A percentile compares a stretch with the other conserved stretches of the same genome.
These are phyloP conservation scores for Habroteleia sp. DNA, from an alignment of 2,888 invertebrate species.

Conservation along the genomic window DNA sequence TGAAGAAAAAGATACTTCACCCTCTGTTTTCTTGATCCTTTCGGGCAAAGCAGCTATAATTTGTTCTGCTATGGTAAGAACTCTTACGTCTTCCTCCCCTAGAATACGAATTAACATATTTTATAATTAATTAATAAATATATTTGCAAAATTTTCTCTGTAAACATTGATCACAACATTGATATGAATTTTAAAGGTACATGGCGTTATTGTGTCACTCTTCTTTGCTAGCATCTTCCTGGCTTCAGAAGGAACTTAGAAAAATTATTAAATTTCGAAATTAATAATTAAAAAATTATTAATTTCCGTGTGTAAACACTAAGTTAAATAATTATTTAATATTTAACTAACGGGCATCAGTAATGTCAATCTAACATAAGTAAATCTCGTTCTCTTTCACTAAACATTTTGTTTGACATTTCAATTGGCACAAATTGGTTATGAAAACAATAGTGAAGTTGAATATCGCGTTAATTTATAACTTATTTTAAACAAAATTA, in stretches of 20 bases:
- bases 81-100: slow-evolving; percentile 96
- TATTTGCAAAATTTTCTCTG: slow-evolving; percentile 52
- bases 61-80: slow-evolving; percentile 96
- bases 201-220: slow-evolving; percentile 20
- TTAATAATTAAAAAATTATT: too few relatives aligned
- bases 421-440: slow-evolving; percentile 36
- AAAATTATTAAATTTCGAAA: too few relatives aligned
- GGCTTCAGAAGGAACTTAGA: slow-evolving; percentile 2
- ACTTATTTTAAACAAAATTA: slow-evolving; percentile 12
- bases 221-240: slow-evolving; percentile 16
- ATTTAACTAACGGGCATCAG: slow-evolving; percentile 42
- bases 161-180: slow-evolving; percentile 73
- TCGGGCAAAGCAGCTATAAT: slow-evolving; percentile 99
- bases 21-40: slow-evolving; percentile 89
- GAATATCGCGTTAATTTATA: neutral
- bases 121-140: slow-evolving; percentile 74
- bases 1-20: slow-evolving; percentile 79
- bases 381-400: slow-evolving; percentile 7
- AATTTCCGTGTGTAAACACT: slow-evolving; percentile 6
- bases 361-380: slow-evolving; percentile 33
- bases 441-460: neutral
- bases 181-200: slow-evolving; percentile 65
- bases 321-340: slow-evolving; percentile 15
- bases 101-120: slow-evolving; percentile 78
- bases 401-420: slow-evolving; percentile 18